phyloP scores from a whole-genome alignment of 2,888 invertebrate species.

The Biston stratarius region DNA sequence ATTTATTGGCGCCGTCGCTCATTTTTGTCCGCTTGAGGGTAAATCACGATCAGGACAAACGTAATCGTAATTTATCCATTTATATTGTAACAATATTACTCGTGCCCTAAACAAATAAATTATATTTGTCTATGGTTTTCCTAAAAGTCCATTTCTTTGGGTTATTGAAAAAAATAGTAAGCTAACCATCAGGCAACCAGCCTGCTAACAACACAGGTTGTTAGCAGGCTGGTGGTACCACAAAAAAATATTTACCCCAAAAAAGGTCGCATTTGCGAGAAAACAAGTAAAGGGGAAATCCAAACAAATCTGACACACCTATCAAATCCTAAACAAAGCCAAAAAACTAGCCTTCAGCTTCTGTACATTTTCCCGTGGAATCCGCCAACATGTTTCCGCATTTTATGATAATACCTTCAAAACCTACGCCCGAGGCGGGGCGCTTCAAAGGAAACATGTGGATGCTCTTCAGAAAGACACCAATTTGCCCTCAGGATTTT shows the following conservation, averaged over 20 bases:
- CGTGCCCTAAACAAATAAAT: too few relatives aligned
- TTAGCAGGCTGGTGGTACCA: too few relatives aligned
- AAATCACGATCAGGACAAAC: too few relatives aligned
- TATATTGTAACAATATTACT: too few relatives aligned
- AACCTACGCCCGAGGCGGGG: conserved; percentile 16
- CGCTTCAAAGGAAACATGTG: conserved; percentile 24
- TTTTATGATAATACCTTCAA: conserved; percentile 33
- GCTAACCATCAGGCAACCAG: too few relatives aligned
- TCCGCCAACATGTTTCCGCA: conserved; percentile 20
- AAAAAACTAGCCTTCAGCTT: conserved; percentile 18
- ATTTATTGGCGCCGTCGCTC: too few relatives aligned
- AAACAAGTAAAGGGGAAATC: not conserved
- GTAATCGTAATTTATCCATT: too few relatives aligned
- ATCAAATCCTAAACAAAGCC: conserved; percentile 23
- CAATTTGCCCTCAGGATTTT: conserved; percentile 19
- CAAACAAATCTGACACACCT: conserved; percentile 6
- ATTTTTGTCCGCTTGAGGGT: too few relatives aligned
- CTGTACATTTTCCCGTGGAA: conserved; percentile 16
- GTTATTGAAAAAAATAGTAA: too few relatives aligned
- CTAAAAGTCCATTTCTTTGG: too few relatives aligned
- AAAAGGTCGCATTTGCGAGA: not conserved
- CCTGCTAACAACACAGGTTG: too few relatives aligned
- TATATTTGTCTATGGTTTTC: too few relatives aligned
- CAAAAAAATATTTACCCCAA: not conserved
- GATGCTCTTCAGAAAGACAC: conserved; percentile 24